Percentiles rank a stretch among this genome's conserved stretches.
Conservation (phyloP, 2,888 invertebrate genomes). For the Nymphalis urticae region DNA sequence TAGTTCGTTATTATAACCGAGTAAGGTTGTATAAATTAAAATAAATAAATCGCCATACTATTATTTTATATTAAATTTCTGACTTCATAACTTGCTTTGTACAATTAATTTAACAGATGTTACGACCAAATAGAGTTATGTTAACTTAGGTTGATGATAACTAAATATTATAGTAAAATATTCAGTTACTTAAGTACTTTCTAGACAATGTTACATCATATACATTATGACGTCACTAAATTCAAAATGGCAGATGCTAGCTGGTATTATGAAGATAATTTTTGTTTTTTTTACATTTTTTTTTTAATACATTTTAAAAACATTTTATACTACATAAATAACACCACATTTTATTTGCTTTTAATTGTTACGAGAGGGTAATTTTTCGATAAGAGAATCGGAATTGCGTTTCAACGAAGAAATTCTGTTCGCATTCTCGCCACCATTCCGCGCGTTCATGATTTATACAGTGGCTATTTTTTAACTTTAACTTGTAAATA, state of each 20-base stretch:
- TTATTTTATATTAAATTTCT: slow-evolving; percentile 1
- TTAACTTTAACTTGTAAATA: too few relatives aligned
- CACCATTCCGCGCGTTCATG: too few relatives aligned
- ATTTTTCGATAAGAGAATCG: too few relatives aligned
- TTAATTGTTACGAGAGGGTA: too few relatives aligned
- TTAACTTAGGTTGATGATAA: slow-evolving; percentile 10
- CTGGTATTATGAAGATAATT: not conserved
- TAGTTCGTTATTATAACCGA: not conserved
- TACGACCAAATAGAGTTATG: not conserved
- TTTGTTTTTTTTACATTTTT: not conserved
- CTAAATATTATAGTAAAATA: slow-evolving; percentile 1
- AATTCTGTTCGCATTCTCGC: too few relatives aligned
- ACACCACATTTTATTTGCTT: too few relatives aligned
- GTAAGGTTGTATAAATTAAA: not conserved
- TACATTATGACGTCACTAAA: not conserved
- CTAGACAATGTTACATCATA: not conserved
- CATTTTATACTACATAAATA: too few relatives aligned
- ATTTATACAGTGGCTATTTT: too few relatives aligned
- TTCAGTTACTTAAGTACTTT: not conserved
- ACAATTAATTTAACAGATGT: not conserved
- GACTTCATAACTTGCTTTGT: not conserved
- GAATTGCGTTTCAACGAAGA: too few relatives aligned
- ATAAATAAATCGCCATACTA: slow-evolving; percentile 1
- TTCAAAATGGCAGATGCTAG: not conserved
- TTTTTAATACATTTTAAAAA: not conserved